Conservation (phyloP, 2,113 vertebrate genomes). For the Silurus asotus region DNA sequence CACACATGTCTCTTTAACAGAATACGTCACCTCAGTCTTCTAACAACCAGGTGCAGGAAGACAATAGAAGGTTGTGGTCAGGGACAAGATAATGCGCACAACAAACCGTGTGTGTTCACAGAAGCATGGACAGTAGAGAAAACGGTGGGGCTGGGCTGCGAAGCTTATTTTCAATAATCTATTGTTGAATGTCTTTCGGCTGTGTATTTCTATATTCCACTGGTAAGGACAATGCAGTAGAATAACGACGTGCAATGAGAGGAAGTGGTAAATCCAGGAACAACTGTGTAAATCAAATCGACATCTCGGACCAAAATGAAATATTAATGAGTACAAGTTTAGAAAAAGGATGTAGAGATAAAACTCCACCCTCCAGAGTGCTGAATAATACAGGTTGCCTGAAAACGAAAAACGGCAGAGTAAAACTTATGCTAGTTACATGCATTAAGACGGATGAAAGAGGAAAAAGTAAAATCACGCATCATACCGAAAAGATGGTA, state of each 20-base stretch:
- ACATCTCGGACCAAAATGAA: background rate
- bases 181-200: background rate
- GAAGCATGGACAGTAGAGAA: background rate
- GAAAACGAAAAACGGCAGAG: background rate
- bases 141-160: background rate
- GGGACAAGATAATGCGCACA: slow-evolving; percentile 12
- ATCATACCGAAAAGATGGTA: background rate
- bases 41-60: slow-evolving; percentile 35
- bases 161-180: background rate
- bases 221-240: background rate
- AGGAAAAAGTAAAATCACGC: background rate
- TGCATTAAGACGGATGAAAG: background rate
- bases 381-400: too few species aligned
- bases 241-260: background rate
- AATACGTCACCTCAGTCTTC: slow-evolving; percentile 11
- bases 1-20: slow-evolving; percentile 14
- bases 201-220: background rate
- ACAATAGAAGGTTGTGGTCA: slow-evolving; percentile 38
- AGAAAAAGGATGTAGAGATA: background rate
- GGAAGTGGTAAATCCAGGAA: background rate
- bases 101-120: slow-evolving; percentile 6
- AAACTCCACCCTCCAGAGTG: background rate
- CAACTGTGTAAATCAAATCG: background rate
- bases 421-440: background rate
- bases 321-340: background rate